phyloP scores from a whole-genome alignment of 1,140 invertebrate genomes.

The Dolichoris vasculosae region DNA sequence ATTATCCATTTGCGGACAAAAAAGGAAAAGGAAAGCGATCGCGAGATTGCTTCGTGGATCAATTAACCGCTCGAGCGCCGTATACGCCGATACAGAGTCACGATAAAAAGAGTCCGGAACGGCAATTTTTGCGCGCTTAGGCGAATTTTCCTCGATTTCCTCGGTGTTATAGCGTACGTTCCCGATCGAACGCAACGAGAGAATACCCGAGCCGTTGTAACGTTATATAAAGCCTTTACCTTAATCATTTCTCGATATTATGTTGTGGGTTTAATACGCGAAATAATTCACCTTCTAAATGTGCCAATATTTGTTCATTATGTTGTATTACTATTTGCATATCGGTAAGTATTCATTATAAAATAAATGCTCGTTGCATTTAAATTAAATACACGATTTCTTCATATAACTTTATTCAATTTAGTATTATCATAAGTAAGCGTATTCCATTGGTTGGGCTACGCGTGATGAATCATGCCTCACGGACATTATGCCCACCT shows the following conservation, averaged over 20 bases:
- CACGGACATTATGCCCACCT: not conserved
- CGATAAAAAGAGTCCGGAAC: not conserved
- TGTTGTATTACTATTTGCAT: not conserved
- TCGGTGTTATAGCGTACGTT: not conserved
- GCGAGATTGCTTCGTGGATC: not conserved
- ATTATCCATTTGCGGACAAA: not conserved
- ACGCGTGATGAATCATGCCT: not conserved
- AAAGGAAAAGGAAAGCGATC: slow-evolving; percentile 6
- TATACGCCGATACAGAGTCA: not conserved
- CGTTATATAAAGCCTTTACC: slow-evolving; percentile 11
- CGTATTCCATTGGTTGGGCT: not conserved
- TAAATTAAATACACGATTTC: slow-evolving; percentile 9
- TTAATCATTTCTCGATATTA: not conserved
- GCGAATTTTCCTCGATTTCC: not conserved
- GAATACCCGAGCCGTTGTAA: not conserved
- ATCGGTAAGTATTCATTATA: not conserved
- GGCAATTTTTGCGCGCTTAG: not conserved
- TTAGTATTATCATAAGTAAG: not conserved
- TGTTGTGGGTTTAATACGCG: not conserved
- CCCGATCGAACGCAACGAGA: not conserved
- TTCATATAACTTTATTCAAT: not conserved
- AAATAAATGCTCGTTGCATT: slow-evolving; percentile 4
- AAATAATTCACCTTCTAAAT: not conserved
- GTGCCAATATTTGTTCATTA: slow-evolving; percentile 18
- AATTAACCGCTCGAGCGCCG: not conserved